Base-by-base conservation (phyloP, 2,888 invertebrate species). In the Molorchus minor region DNA sequence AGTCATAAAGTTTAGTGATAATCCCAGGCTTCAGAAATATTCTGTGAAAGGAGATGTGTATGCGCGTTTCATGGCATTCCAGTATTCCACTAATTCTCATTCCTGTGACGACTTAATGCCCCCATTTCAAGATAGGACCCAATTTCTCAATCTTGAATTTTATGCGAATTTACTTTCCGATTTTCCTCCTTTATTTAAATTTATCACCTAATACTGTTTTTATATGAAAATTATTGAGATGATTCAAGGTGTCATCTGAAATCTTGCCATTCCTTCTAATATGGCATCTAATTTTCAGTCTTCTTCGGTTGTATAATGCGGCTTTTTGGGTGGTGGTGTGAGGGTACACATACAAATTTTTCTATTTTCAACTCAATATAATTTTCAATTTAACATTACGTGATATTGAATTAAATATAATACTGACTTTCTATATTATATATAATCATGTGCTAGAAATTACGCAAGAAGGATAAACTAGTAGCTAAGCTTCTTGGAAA, bases 1-100 rank as follows among this genome's bases (percentile, higher is more conserved):
- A 56, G 61, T 55, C 62, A 63, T 65, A 67, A 67, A 67, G 65
- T n/a, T n/a, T 63, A 67, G 63, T 61, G 62, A 67, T 65, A 67
- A 67, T 67, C 65, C 65, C 61, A 59, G 59, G 57, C 47, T 62
- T 44, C 59, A 56, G 53, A 51, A 51, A 57, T 54, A 60, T 60
- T 60, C 52, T 46, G 40, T 54, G 57, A 52, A 60, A 59, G 59
- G 53, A 56, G 59, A 58, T 56, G 52, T 56, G 52, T 58, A 62
- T 59, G 46, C 59, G 45, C 41, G 57, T 20, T 53, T 60, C 57
- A 54, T 60, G 62, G 56, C 62, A 45, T 57, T 56, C 45, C 51
- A 52, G 52, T 53, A 45, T 57, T 56, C 45, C 51, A 52, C 47
- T 53, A 59, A 62, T 62, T 62, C 15, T 59, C 58, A 59, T 62